Percentiles rank a stretch among this genome's conserved stretches.
Evolutionary conservation across 2,888 invertebrate genomes (phyloP).

Genomic region (Cataglyphis altisquamis): DNA sequence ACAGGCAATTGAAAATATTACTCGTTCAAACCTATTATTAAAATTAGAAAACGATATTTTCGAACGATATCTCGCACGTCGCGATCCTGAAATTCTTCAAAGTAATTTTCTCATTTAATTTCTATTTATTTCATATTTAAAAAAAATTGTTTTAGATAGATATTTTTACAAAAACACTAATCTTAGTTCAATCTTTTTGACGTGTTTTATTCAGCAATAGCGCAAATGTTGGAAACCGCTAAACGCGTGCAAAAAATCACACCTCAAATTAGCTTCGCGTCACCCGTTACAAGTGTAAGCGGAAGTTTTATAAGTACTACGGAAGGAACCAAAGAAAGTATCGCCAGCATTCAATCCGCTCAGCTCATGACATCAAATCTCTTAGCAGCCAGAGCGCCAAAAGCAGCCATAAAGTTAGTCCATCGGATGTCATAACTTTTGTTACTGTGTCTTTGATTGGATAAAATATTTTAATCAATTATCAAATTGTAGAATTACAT

Average conservation of each 20-base stretch:
- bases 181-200: slow-evolving; percentile 50
- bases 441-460: not conserved
- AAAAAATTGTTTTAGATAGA: not conserved
- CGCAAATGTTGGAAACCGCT: slow-evolving; percentile 72
- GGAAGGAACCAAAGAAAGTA: slow-evolving; percentile 67
- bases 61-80: slow-evolving; percentile 86
- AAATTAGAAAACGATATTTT: slow-evolving; percentile 87
- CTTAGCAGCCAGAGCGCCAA: slow-evolving; percentile 36
- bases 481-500: slow-evolving; percentile 84
- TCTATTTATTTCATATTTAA: not conserved
- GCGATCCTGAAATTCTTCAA: slow-evolving; percentile 86
- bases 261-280: slow-evolving; percentile 59
- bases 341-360: slow-evolving; percentile 66
- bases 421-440: not conserved
- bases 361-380: slow-evolving; percentile 42
- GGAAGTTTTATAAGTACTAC: slow-evolving; percentile 64
- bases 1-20: slow-evolving; percentile 69
- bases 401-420: slow-evolving; percentile 55
- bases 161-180: not conserved
- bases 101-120: slow-evolving; percentile 81
- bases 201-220: slow-evolving; percentile 60
- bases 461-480: not conserved
- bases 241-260: slow-evolving; percentile 67
- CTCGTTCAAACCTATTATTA: slow-evolving; percentile 80
- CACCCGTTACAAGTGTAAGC: slow-evolving; percentile 71